These are phyloP conservation scores for Eueremaeus valkanovi DNA, from an alignment of 2,888 invertebrate genomes.

Conservation along the genomic window DNA sequence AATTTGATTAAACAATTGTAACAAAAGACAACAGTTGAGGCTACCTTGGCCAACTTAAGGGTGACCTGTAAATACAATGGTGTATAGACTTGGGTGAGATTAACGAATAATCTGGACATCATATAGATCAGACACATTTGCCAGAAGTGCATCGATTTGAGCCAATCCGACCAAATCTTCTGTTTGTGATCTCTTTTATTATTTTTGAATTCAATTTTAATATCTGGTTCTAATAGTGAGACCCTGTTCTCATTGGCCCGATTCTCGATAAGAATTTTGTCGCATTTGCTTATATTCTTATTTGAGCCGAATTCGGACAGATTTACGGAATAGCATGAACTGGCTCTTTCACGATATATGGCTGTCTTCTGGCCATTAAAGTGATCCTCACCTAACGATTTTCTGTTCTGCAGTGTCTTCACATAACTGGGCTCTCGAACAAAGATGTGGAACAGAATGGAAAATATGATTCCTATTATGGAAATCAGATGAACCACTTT, in stretches of 20 bases:
- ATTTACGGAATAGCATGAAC: conserved; percentile 23
- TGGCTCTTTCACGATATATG: neutral
- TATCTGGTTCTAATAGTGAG: conserved; percentile 25
- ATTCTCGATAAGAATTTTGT: neutral
- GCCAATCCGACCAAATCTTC: conserved; percentile 36
- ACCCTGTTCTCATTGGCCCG: neutral
- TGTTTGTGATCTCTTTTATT: neutral
- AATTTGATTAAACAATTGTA: neutral
- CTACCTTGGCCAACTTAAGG: conserved; percentile 58
- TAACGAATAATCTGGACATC: conserved; percentile 76
- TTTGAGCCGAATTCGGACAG: conserved; percentile 17
- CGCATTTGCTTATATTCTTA: neutral
- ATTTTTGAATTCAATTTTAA: neutral
- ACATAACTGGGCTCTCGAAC: conserved; percentile 59
- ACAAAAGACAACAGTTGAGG: conserved; percentile 50
- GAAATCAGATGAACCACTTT: conserved; percentile 68
- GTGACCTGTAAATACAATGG: conserved; percentile 74
- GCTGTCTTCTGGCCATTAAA: neutral
- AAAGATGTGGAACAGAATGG: conserved; percentile 65
- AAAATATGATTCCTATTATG: conserved; percentile 63
- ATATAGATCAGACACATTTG: conserved; percentile 78
- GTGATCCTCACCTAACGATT: conserved; percentile 4
- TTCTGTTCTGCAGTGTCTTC: neutral
- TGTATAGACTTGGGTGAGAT: conserved; percentile 79
- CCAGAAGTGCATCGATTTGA: conserved; percentile 30